Evolutionary conservation across 2,113 vertebrate species (phyloP), one percentile per base, ranked within the genome.

Genomic region (Danionella cerebrum): DNA sequence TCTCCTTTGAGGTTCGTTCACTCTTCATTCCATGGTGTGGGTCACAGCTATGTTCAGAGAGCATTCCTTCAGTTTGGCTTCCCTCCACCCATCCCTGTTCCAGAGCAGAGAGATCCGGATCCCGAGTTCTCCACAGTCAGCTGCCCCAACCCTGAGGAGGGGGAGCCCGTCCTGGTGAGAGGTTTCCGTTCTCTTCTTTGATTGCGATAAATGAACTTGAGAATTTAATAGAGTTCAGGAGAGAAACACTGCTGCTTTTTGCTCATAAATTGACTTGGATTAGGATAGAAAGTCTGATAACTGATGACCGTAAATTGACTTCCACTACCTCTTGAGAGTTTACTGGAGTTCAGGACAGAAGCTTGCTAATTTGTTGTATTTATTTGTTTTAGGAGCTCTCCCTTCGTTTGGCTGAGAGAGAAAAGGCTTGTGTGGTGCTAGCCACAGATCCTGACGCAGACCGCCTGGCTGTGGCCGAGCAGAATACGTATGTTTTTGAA

Each of bases 371-470:
- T 60, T 16, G 8, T 8, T 3, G 14, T 24, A 1, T 3, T 7
- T 52, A 5, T 7, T 52, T 16, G 13, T 60, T 48, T 5, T 36
- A 98, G 96, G 89, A 91, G 11, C 64, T 98, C 41, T 90, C 96
- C 12, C 79, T 98, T 58, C 87, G 84, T 22, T 85, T 98, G 52
- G 96, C 95, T 6, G 92, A 96, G 81, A 89, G 73, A 44, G 92
- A 95, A 75, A 74, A 79, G 0, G 94, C 92, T 7, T 72, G 5
- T 8, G 68, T 98, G 0, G 91, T 98, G 0, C 76, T 98, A 80
- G 96, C 94, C 0, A 98, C 96, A 0, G 96, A 98, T 53, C 96
- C 96, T 3, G 96, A 98, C 31, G 96, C 95, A 2, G 95, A 98
- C 41, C 87, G 96, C 2, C 66, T 98, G 48, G 96, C 96, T 10